These are phyloP conservation scores for Pyrochroa serraticornis DNA, from an alignment of 2,888 invertebrate genomes.

Conservation along the genomic window DNA sequence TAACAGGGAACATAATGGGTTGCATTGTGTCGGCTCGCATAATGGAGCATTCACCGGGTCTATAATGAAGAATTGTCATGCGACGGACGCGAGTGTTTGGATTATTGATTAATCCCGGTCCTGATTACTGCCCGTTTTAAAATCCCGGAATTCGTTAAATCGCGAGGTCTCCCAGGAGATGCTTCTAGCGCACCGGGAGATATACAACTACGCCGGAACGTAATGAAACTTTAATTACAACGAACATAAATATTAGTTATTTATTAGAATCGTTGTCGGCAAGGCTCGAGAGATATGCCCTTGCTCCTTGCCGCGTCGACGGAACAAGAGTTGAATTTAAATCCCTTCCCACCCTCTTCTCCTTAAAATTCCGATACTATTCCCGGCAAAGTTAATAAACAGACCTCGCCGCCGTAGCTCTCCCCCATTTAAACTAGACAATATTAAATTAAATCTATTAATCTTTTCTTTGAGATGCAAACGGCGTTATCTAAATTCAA, in stretches of 20 bases:
- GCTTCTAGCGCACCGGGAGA: slow-evolving; percentile 3
- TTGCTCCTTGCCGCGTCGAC: slow-evolving; percentile 2
- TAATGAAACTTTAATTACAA: slow-evolving; percentile 32
- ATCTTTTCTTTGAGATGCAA: slow-evolving; percentile 34
- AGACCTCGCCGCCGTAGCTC: slow-evolving; percentile 8
- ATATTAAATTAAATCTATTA: slow-evolving; percentile 37
- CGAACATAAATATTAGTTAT: slow-evolving; percentile 30
- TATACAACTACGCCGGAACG: slow-evolving; percentile 19
- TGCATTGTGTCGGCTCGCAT: slow-evolving; percentile 40
- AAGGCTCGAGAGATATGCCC: slow-evolving; percentile 8
- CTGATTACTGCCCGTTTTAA: slow-evolving; percentile 23
- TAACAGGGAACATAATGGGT: slow-evolving; percentile 36
- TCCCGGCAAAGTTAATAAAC: slow-evolving; percentile 27
- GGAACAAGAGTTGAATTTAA: slow-evolving; percentile 18
- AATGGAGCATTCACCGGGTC: slow-evolving; percentile 42
- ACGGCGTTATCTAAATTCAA: slow-evolving; percentile 28
- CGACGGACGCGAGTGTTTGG: slow-evolving; percentile 36
- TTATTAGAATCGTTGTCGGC: slow-evolving; percentile 13
- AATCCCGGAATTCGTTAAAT: slow-evolving; percentile 3
- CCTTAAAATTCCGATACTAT: slow-evolving; percentile 27
- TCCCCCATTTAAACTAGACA: slow-evolving; percentile 23
- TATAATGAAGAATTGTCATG: slow-evolving; percentile 47
- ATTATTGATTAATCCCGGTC: slow-evolving; percentile 34
- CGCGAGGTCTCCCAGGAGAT: slow-evolving; percentile 9
- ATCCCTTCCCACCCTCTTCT: slow-evolving; percentile 13